Evolutionary conservation across 2,888 invertebrate species (phyloP), one percentile per base, ranked within the genome.

Genomic region (Sinopyrophorus schimmeli): DNA sequence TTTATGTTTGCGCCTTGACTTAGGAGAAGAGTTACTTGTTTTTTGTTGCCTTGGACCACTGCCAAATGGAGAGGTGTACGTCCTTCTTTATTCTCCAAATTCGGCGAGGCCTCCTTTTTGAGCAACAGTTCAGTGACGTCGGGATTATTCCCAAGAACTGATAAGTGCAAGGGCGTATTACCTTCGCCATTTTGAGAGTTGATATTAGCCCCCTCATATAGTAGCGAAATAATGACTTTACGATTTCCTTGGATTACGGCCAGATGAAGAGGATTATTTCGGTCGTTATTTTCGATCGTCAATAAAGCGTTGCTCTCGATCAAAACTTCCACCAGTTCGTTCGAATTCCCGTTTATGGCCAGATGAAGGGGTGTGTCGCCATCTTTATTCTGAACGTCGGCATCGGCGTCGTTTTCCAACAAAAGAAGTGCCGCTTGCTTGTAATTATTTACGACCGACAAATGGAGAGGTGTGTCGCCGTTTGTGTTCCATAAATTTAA

Each of bases 291-390:
- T 20, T 10, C 28, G 11, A 44, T 18, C 16, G 43, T 34, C 23
- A 35, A 9, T 9, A 40, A 21, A 23, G 35, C 39, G 14, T 20
- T 17, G 21, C 40, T 20, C 26, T 30, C 39, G 26, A 44, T 18
- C 30, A 50, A 40, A 35, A 14, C 26, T 40, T 50, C 44, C 11
- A 34, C 21, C 11, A 28, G 7, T 5, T 10, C 9, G 2, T 35
- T 21, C 16, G 40, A 39, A 11, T 44, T 44, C 5, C 27, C 6
- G 17, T 44, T 46, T 7, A 40, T 16, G 12, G 50, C 39, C 4
- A 31, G 21, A 18, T 50, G 50, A 5, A 50, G n/a, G 11, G 50
- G 44, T 5, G 44, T 40, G 30, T 50, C 50, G 2, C 44, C 50
- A 15, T 50, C 46, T n/a, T 30, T 34, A 16, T 39, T 50, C 20